These are phyloP conservation scores for Pogonus chalceus DNA, from an alignment of 1,140 invertebrate species.

Conservation along the genomic window DNA sequence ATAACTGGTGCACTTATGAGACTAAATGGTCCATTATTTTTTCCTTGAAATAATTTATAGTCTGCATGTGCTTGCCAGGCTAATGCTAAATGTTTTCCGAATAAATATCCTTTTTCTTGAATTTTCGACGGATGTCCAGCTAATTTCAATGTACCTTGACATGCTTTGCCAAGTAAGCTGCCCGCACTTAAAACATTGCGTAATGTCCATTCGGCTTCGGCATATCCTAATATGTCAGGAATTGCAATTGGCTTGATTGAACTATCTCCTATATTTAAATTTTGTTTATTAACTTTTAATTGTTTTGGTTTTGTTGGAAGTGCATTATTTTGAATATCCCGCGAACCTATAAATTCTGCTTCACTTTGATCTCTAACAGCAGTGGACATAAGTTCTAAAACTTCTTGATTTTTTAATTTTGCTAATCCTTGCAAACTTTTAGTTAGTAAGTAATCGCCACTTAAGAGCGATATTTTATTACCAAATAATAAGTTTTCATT, in stretches of 20 bases:
- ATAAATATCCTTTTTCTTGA: slow-evolving; percentile 69
- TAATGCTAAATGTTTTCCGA: slow-evolving; percentile 85
- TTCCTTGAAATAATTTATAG: slow-evolving; percentile 33
- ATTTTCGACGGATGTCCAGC: slow-evolving; percentile 63
- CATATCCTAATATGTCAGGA: slow-evolving; percentile 49
- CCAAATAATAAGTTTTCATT: slow-evolving; percentile 80
- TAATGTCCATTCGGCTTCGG: slow-evolving; percentile 71
- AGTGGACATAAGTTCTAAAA: slow-evolving; percentile 81
- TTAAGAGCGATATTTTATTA: slow-evolving; percentile 88
- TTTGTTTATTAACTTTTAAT: neutral
- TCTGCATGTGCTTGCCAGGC: slow-evolving; percentile 79
- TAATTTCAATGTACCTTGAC: slow-evolving; percentile 72
- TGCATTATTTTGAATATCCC: slow-evolving; percentile 76
- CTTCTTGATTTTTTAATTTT: slow-evolving; percentile 63
- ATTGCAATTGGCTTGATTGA: slow-evolving; percentile 47
- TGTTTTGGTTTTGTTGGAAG: slow-evolving; percentile 52
- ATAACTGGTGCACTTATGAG: slow-evolving; percentile 74
- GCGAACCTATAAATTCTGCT: slow-evolving; percentile 77
- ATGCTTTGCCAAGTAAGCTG: slow-evolving; percentile 77
- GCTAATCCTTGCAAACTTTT: slow-evolving; percentile 83
- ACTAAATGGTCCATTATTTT: slow-evolving; percentile 50
- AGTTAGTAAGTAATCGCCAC: slow-evolving; percentile 85
- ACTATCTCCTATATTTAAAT: slow-evolving; percentile 24
- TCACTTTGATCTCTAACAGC: slow-evolving; percentile 79
- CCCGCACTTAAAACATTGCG: slow-evolving; percentile 74